Conservation (phyloP, 2,113 vertebrate species). For the Malaclemys terrapin region DNA sequence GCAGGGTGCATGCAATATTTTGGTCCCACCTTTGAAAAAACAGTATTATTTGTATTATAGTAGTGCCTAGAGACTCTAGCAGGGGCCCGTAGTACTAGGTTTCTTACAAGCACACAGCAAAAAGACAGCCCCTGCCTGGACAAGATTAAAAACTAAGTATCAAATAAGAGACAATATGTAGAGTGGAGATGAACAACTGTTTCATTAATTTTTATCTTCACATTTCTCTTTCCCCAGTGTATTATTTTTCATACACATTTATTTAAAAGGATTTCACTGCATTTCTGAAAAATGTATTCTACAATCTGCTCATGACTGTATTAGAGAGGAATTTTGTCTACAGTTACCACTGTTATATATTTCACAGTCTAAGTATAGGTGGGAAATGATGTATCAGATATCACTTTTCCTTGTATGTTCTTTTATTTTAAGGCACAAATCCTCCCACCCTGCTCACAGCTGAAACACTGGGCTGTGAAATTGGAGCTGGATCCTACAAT, state of each 20-base stretch:
- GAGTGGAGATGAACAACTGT: neutral
- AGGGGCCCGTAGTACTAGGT: neutral
- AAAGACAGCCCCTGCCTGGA: neutral
- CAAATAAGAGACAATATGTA: neutral
- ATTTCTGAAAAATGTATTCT: too few relatives aligned
- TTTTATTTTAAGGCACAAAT: neutral
- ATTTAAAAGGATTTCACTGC: neutral
- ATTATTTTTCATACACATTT: neutral
- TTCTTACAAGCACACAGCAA: neutral
- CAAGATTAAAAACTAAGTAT: neutral
- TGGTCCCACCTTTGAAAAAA: neutral
- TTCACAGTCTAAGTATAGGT: too few relatives aligned
- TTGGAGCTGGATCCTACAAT: neutral
- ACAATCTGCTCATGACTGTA: too few relatives aligned
- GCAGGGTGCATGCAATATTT: neutral
- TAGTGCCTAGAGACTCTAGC: neutral
- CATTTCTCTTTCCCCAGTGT: neutral
- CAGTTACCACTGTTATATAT: too few relatives aligned
- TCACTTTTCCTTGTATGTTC: neutral
- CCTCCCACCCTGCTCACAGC: neutral
- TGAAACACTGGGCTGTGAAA: neutral
- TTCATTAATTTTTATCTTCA: neutral
- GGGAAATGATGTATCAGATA: too few relatives aligned
- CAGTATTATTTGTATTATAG: neutral
- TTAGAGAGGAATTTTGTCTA: too few relatives aligned